These are phyloP conservation scores for Coelinius sp. DNA, from an alignment of 2,888 invertebrate genomes.

Conservation along the genomic window DNA sequence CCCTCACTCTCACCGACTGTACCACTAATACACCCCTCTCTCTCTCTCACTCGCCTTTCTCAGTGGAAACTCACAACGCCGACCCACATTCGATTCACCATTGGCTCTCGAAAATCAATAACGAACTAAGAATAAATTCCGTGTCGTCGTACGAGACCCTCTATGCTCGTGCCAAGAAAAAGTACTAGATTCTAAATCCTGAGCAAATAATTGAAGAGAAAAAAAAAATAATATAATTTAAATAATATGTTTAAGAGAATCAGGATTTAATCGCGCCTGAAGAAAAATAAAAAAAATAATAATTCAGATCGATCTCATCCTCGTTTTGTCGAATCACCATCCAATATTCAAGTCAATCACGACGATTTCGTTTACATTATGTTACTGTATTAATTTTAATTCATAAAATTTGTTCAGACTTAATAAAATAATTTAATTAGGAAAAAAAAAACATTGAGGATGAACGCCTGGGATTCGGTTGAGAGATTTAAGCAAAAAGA, in stretches of 20 bases:
- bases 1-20: neutral
- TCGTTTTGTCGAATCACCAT: constrained; percentile 36
- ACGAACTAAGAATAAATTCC: constrained; percentile 43
- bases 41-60: constrained; percentile 27
- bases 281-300: too few species aligned
- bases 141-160: constrained; percentile 41
- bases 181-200: constrained; percentile 24
- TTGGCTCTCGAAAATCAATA: constrained; percentile 43
- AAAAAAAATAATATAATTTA: constrained; percentile 5
- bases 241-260: constrained; percentile 10
- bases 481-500: constrained; percentile 62
- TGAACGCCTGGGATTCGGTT: constrained; percentile 37
- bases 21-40: neutral
- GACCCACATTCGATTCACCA: constrained; percentile 44
- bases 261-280: constrained; percentile 11
- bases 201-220: neutral
- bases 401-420: neutral
- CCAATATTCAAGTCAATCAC: constrained; percentile 34
- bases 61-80: constrained; percentile 39
- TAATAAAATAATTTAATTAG: neutral
- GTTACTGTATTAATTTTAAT: neutral
- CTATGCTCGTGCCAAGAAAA: constrained; percentile 36
- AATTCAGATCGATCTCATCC: constrained; percentile 42
- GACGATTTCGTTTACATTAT: constrained; percentile 28
- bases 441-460: neutral